phyloP scores from a whole-genome alignment of 1,140 invertebrate species.

The Pogonomyrmex barbatus region DNA sequence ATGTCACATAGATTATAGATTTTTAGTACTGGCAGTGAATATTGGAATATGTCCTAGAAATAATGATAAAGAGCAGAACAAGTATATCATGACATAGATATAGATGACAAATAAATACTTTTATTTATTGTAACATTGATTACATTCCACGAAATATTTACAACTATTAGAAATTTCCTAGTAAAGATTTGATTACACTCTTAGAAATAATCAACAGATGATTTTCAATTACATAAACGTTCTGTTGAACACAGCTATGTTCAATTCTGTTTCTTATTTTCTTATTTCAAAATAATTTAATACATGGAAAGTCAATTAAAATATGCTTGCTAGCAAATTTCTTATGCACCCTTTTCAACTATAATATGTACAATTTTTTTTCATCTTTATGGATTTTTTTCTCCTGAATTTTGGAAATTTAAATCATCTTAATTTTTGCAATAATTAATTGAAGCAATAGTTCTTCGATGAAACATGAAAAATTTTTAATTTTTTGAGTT shows the following conservation, averaged over 20 bases:
- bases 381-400: not conserved
- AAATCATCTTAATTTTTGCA: not conserved
- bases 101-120: not conserved
- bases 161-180: no score
- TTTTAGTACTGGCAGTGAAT: no score
- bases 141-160: no score
- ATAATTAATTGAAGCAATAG: not conserved
- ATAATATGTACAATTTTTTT: constrained; percentile 1
- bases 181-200: no score
- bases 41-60: no score
- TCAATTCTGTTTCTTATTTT: not conserved
- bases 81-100: no score
- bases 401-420: not conserved
- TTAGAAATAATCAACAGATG: no score
- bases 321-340: not conserved
- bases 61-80: no score
- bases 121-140: not conserved
- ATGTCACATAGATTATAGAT: no score
- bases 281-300: not conserved
- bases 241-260: no score
- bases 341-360: not conserved
- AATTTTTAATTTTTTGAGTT: not conserved
- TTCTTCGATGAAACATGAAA: not conserved
- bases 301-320: not conserved
- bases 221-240: no score